phyloP scores from a whole-genome alignment of 1,140 invertebrate genomes.

The Drosophila nasuta region DNA sequence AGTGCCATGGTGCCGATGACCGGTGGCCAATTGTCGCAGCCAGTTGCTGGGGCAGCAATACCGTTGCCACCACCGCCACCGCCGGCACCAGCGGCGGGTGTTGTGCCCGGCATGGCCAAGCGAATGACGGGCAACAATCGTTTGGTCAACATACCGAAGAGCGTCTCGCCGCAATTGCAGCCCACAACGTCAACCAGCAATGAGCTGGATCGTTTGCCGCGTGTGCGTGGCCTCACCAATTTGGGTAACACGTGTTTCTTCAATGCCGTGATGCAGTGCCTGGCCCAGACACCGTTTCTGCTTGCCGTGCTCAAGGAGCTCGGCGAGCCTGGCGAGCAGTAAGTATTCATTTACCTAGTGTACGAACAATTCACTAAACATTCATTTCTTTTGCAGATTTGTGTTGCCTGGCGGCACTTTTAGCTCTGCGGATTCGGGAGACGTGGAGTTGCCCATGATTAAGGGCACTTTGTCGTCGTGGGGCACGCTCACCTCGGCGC shows the following conservation, averaged over 20 bases:
- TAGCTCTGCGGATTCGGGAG: slow-evolving; percentile 85
- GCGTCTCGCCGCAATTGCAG: not conserved
- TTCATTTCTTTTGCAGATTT: slow-evolving; percentile 85
- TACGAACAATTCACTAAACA: too few species aligned
- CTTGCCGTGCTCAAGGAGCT: slow-evolving; percentile 90
- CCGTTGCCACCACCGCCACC: slow-evolving; percentile 62
- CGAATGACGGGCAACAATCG: slow-evolving; percentile 32
- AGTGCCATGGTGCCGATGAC: slow-evolving; percentile 59
- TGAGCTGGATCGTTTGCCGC: slow-evolving; percentile 79
- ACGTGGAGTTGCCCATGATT: slow-evolving; percentile 87
- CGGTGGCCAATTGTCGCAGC: slow-evolving; percentile 26
- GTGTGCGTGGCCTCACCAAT: slow-evolving; percentile 91
- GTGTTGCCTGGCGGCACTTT: slow-evolving; percentile 89
- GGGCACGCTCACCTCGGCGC: slow-evolving; percentile 89
- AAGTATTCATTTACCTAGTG: slow-evolving; percentile 38
- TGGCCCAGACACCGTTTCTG: slow-evolving; percentile 94
- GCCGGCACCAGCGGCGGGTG: slow-evolving; percentile 14
- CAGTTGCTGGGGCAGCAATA: slow-evolving; percentile 35
- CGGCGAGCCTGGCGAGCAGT: slow-evolving; percentile 88
- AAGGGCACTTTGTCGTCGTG: slow-evolving; percentile 89
- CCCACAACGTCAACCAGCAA: not conserved
- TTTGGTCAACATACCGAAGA: not conserved
- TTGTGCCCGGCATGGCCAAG: slow-evolving; percentile 73
- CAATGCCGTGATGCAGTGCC: slow-evolving; percentile 96
- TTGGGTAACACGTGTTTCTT: slow-evolving; percentile 98